A percentile compares a stretch with the other conserved stretches of the same genome.
phyloP scores from a whole-genome alignment of 2,797 vertebrate species.

The Calcarius lapponicus region DNA sequence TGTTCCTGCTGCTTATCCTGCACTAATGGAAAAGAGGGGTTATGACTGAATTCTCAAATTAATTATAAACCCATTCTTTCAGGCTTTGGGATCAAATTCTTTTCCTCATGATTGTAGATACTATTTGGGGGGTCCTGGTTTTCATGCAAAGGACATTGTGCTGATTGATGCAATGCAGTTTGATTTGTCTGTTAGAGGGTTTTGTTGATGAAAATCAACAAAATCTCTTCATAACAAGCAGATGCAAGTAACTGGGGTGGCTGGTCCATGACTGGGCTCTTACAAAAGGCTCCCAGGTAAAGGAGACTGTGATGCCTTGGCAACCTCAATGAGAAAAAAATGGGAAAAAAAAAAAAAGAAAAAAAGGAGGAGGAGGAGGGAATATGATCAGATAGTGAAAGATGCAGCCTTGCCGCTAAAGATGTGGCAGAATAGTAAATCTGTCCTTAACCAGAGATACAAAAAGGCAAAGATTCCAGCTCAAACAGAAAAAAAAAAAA shows the following conservation, averaged over 20 bases:
- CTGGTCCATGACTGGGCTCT: neutral
- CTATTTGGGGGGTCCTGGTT: neutral
- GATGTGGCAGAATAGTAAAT: neutral
- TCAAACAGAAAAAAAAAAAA: neutral
- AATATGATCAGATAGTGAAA: neutral
- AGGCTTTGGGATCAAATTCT: neutral
- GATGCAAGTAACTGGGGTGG: neutral
- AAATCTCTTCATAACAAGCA: neutral
- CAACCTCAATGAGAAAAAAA: neutral
- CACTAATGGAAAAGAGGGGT: neutral
- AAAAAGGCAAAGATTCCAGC: neutral
- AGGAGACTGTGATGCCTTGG: neutral
- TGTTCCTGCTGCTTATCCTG: neutral
- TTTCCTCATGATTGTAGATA: neutral
- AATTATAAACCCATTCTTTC: neutral
- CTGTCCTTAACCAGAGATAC: neutral
- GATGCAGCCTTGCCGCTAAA: neutral
- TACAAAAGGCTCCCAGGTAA: neutral
- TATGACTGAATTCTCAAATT: neutral
- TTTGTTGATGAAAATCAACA: neutral
- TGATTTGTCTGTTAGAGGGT: neutral
- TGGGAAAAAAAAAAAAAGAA: neutral
- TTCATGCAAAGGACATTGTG: neutral
- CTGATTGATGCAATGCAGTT: neutral
- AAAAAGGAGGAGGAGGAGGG: fast-evolving